Percentiles rank a stretch among this genome's conserved stretches.
phyloP scores from a whole-genome alignment of 2,113 vertebrate species.

The Sminthopsis crassicaudata region DNA sequence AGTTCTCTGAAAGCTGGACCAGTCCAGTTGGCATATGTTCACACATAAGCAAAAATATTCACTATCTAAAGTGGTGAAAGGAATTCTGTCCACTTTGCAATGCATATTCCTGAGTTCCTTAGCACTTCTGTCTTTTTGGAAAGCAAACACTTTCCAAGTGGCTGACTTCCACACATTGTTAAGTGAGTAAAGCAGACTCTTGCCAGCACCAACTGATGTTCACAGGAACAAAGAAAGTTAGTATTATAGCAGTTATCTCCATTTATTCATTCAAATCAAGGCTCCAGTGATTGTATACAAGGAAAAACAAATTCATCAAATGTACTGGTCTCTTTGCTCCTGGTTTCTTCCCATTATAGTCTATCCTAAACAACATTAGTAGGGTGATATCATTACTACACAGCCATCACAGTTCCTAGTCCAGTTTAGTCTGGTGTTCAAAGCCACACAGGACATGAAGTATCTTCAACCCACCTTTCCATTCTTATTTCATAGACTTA shows the following conservation, averaged over 20 bases:
- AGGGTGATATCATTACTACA: neutral
- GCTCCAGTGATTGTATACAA: neutral
- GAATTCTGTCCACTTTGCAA: neutral
- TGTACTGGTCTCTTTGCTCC: neutral
- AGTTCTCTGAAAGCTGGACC: conserved; percentile 1
- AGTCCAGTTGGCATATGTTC: neutral
- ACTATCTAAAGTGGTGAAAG: neutral
- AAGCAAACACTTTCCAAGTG: conserved; percentile 5
- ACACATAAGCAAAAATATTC: conserved; percentile 3
- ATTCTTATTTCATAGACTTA: neutral
- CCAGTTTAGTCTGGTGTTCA: neutral
- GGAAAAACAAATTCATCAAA: neutral
- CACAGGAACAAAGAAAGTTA: neutral
- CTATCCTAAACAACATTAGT: neutral
- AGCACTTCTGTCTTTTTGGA: conserved; percentile 5
- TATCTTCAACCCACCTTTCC: neutral
- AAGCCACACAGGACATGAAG: neutral
- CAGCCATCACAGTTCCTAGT: neutral
- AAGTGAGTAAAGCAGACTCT: neutral
- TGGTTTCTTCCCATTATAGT: neutral
- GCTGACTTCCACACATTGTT: conserved; percentile 5
- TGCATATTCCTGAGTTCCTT: neutral
- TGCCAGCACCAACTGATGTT: neutral
- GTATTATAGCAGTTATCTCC: neutral
- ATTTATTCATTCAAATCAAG: neutral